Base-by-base conservation (phyloP, 2,888 invertebrate genomes). In the Meta bourneti region DNA sequence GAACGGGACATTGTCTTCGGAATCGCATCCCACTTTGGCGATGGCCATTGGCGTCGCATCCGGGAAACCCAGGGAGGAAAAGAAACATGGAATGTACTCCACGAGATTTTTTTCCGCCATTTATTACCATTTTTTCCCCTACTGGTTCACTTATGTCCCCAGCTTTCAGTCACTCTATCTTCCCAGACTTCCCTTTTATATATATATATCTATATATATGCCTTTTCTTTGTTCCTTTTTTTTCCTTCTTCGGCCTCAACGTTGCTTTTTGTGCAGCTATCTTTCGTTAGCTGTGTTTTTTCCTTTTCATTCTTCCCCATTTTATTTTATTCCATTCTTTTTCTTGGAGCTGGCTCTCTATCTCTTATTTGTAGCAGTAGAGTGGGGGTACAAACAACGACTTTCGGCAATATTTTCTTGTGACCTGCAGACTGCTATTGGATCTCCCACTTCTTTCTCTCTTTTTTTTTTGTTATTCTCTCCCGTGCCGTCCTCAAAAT, bases 111-210 rank as follows among this genome's bases (percentile, higher is more conserved):
- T 81, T 85, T 80, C 9, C n/a, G 78, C 72, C 90, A 90, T 85
- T 89, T 89, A 89, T 84, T 89, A 83, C 82, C 89, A 89, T 82
- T 89, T 88, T 74, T 84, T 79, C 71, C 80, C 74, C 80, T 34
- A 20, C 84, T 78, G 83, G 74, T 72, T 83, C 78, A 54, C 71
- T 89, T 84, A 77, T 78, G 78, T 78, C 83, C 69, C 70, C 78
- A 80, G n/a, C 79, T 72, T 19, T 52, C 83, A 83, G 71, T 89
- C 89, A 54, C 54, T 83, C 80, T 74, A 81, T 86, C 69, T 69
- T 49, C 13, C 51, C 16, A 70, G 54, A 69, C 34, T 52, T 82
- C 54, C 52, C 61, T 81, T 90, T 89, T 89, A 74, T 81, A 80
- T 51, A 34, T 20, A 72, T 89, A 79, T 89, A 74, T 81, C 75